Evolutionary conservation across 2,113 vertebrate species (phyloP).

Genomic region (Rissa tridactyla): DNA sequence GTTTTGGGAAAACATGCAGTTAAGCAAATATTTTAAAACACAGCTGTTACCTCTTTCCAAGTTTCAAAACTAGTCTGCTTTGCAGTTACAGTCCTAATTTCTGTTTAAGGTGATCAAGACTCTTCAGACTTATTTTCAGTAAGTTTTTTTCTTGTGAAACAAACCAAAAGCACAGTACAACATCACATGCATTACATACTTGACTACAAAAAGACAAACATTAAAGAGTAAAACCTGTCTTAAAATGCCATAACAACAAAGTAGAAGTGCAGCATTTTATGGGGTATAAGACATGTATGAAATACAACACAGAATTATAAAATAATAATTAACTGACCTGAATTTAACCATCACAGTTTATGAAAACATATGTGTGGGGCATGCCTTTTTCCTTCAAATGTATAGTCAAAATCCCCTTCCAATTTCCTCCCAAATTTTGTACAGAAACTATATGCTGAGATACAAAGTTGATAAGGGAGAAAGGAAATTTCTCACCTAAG

Average conservation of each 20-base stretch:
- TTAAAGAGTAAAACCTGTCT: background rate
- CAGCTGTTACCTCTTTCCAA: background rate
- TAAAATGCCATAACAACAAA: background rate
- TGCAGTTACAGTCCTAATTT: background rate
- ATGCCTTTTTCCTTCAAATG: background rate
- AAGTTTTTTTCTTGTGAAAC: background rate
- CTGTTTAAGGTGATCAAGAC: background rate
- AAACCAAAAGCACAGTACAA: background rate
- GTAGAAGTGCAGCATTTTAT: background rate
- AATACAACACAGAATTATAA: background rate
- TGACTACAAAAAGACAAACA: background rate
- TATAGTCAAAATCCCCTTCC: background rate
- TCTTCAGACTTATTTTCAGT: background rate
- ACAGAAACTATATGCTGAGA: background rate
- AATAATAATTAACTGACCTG: background rate
- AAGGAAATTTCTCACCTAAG: background rate
- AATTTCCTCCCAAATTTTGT: background rate
- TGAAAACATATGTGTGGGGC: background rate
- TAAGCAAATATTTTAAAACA: background rate
- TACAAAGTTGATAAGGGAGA: background rate
- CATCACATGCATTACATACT: background rate
- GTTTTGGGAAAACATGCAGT: background rate
- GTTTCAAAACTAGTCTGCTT: background rate
- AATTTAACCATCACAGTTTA: background rate
- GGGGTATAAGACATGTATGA: background rate